These are phyloP conservation scores for Bradypus variegatus DNA, from an alignment of 2,797 vertebrate species.

Conservation along the genomic window DNA sequence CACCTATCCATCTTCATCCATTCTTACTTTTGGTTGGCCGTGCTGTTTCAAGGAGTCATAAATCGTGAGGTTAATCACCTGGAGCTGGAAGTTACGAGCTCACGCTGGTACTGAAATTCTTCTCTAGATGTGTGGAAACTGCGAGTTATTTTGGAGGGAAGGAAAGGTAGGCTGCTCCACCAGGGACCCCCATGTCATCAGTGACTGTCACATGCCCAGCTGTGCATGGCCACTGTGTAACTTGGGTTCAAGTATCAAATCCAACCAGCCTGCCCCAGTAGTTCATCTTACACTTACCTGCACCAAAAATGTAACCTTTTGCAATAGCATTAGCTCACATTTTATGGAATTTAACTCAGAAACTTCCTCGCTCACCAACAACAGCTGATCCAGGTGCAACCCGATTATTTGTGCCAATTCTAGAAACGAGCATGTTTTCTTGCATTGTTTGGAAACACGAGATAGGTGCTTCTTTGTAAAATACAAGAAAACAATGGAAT, in stretches of 20 bases:
- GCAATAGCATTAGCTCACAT: neutral
- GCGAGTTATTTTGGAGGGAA: neutral
- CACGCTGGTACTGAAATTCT: neutral
- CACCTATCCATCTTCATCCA: neutral
- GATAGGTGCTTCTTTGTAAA: neutral
- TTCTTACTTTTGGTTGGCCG: slow-evolving; percentile 6
- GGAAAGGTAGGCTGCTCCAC: neutral
- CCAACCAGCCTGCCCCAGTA: neutral
- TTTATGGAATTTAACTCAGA: neutral
- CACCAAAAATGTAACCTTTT: neutral
- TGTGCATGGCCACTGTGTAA: neutral
- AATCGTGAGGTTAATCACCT: neutral
- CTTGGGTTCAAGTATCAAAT: neutral
- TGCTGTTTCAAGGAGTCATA: slow-evolving; percentile 5
- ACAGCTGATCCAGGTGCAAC: neutral
- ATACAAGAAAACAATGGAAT: neutral
- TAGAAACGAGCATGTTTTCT: rapidly evolving
- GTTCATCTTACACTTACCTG: neutral
- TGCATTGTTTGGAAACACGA: neutral
- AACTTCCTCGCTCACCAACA: neutral
- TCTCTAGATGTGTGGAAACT: neutral
- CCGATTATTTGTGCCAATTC: neutral
- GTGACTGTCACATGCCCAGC: neutral
- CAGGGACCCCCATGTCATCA: neutral
- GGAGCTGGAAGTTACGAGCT: no score